phyloP scores from a whole-genome alignment of 2,888 invertebrate species.

The Fissipunctia ypsillon region DNA sequence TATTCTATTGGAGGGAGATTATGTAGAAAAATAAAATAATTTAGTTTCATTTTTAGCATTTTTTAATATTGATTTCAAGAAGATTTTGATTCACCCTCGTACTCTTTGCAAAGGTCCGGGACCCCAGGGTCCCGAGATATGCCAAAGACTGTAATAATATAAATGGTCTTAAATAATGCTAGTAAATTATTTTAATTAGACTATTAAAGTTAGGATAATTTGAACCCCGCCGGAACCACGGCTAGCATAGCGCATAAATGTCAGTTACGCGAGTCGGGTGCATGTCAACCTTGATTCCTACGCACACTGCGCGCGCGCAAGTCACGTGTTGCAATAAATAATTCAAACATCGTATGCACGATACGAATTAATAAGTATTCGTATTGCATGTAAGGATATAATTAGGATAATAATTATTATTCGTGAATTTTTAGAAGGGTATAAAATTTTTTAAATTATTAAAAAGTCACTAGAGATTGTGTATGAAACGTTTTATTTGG shows the following conservation, averaged over 20 bases:
- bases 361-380: slow-evolving; percentile 2
- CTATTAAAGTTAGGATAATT: slow-evolving; percentile 17
- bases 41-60: too few relatives aligned
- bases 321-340: slow-evolving; percentile 71
- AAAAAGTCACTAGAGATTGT: too few relatives aligned
- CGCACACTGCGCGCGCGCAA: slow-evolving; percentile 55
- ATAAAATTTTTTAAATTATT: too few relatives aligned
- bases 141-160: too few relatives aligned
- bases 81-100: too few relatives aligned
- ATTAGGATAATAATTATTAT: background rate
- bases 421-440: background rate
- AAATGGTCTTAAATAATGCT: background rate
- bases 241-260: slow-evolving; percentile 68
- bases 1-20: too few relatives aligned
- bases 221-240: slow-evolving; percentile 78
- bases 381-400: background rate
- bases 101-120: too few relatives aligned
- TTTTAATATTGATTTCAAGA: too few relatives aligned
- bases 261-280: slow-evolving; percentile 66
- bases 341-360: slow-evolving; percentile 54
- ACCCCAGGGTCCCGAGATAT: too few relatives aligned
- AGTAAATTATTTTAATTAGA: slow-evolving; percentile 10
- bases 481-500: background rate
- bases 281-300: slow-evolving; percentile 78
- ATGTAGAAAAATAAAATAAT: too few relatives aligned